Evolutionary conservation across 2,797 vertebrate species (phyloP).

Genomic region (Carapus acus): DNA sequence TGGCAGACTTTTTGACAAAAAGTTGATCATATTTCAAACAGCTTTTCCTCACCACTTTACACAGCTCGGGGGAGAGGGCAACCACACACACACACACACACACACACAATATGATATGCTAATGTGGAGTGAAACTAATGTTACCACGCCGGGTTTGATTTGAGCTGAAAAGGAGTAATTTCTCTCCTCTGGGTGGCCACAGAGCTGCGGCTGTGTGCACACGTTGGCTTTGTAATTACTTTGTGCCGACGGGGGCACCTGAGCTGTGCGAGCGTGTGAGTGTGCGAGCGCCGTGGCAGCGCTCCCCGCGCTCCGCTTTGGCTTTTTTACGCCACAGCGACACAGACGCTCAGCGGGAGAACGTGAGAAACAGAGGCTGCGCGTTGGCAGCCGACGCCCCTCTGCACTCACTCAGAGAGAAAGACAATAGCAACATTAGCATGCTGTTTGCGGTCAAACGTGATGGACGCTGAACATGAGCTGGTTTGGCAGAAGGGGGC

Average conservation of each 20-base stretch:
- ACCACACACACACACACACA: conserved; percentile 23
- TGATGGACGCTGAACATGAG: no score
- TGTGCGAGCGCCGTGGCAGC: conserved; percentile 36
- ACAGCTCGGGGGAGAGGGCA: conserved; percentile 29
- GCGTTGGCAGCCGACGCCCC: no score
- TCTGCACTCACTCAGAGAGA: no score
- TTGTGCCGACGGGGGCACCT: conserved; percentile 49
- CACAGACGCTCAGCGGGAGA: no score
- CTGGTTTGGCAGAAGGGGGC: no score
- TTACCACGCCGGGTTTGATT: conserved; percentile 84
- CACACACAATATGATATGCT: conserved; percentile 65
- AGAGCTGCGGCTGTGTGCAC: conserved; percentile 40
- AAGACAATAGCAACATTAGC: no score
- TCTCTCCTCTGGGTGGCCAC: conserved; percentile 77
- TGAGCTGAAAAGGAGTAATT: conserved; percentile 87
- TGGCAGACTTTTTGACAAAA: background rate
- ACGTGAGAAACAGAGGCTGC: no score
- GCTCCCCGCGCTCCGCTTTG: no score
- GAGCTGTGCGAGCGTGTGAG: conserved; percentile 20
- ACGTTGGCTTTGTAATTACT: conserved; percentile 60
- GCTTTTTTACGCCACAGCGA: no score
- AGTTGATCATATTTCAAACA: conserved; percentile 53
- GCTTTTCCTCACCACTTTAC: conserved; percentile 43
- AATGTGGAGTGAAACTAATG: conserved; percentile 80
- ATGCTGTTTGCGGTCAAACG: no score